Percentiles rank a stretch among this genome's conserved stretches.
Evolutionary conservation across 2,797 vertebrate genomes (phyloP).

Genomic region (Thunnus albacares): DNA sequence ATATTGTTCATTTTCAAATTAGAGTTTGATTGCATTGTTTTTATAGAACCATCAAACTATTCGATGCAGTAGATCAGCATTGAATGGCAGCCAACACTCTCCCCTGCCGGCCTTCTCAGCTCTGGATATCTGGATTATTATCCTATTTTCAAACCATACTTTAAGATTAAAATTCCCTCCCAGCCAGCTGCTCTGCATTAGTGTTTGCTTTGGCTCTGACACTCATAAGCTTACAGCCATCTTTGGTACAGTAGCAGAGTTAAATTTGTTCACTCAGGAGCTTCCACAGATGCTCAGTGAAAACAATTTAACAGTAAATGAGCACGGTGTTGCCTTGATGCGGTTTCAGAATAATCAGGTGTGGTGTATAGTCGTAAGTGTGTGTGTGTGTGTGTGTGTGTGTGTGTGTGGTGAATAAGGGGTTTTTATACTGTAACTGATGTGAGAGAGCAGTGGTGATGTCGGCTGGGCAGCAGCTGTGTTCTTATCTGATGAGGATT

Average conservation of each 20-base stretch:
- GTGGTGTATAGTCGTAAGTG: neutral
- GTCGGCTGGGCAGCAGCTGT: conserved; percentile 59
- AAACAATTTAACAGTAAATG: conserved; percentile 39
- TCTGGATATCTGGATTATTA: conserved; percentile 41
- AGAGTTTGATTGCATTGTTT: neutral
- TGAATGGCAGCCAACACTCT: neutral
- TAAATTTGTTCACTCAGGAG: conserved; percentile 15
- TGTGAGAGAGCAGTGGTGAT: conserved; percentile 23
- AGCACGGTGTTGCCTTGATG: neutral
- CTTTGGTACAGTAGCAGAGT: conserved; percentile 30
- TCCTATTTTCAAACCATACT: conserved; percentile 30
- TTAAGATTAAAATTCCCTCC: conserved; percentile 34
- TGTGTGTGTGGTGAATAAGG: neutral
- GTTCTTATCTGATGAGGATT: conserved; percentile 64
- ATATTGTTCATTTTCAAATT: neutral
- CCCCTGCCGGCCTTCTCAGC: neutral
- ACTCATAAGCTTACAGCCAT: neutral
- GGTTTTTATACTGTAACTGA: neutral
- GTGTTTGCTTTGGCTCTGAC: conserved; percentile 6
- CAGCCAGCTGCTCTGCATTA: conserved; percentile 33
- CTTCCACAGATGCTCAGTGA: neutral
- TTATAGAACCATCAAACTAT: neutral
- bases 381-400: neutral
- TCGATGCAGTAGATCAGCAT: neutral
- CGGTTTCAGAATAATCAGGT: neutral